Percentiles rank a stretch among this genome's conserved stretches.
These are phyloP conservation scores for Scrobipalpa atriplicella DNA, from an alignment of 2,888 invertebrate species.

Conservation along the genomic window DNA sequence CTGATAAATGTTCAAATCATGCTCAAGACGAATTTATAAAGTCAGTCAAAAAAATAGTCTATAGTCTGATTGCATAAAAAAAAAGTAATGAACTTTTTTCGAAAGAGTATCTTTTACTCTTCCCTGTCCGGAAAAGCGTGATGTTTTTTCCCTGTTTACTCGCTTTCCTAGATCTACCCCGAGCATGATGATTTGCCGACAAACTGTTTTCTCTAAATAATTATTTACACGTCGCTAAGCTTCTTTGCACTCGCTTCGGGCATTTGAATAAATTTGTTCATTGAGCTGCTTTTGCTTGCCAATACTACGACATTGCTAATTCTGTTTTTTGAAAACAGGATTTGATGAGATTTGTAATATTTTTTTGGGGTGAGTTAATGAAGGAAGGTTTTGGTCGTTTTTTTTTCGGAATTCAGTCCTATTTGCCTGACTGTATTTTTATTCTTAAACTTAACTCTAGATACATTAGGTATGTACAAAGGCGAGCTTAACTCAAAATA, in stretches of 20 bases:
- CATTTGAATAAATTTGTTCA: conserved; percentile 19
- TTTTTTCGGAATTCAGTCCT: background rate
- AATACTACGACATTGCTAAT: conserved; percentile 15
- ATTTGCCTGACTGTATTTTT: background rate
- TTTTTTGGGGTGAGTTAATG: background rate
- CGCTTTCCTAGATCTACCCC: background rate
- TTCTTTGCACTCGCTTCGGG: background rate
- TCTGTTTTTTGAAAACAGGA: conserved; percentile 17
- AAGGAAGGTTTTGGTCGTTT: background rate
- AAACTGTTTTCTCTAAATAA: conserved; percentile 29
- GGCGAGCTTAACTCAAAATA: too few species aligned
- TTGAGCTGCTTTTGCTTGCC: conserved; percentile 8
- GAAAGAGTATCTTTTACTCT: too few species aligned
- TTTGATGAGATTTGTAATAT: background rate
- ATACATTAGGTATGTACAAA: too few species aligned
- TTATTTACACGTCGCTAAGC: conserved; percentile 29
- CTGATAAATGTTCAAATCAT: too few species aligned
- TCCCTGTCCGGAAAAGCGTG: too few species aligned
- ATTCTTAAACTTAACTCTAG: too few species aligned
- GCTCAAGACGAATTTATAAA: too few species aligned
- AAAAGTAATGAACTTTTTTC: too few species aligned
- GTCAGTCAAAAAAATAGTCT: too few species aligned
- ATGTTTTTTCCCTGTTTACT: background rate
- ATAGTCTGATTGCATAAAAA: too few species aligned
- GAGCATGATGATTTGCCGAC: conserved; percentile 12